Evolutionary conservation across 2,888 invertebrate genomes (phyloP).

Genomic region (Artemia sinica): DNA sequence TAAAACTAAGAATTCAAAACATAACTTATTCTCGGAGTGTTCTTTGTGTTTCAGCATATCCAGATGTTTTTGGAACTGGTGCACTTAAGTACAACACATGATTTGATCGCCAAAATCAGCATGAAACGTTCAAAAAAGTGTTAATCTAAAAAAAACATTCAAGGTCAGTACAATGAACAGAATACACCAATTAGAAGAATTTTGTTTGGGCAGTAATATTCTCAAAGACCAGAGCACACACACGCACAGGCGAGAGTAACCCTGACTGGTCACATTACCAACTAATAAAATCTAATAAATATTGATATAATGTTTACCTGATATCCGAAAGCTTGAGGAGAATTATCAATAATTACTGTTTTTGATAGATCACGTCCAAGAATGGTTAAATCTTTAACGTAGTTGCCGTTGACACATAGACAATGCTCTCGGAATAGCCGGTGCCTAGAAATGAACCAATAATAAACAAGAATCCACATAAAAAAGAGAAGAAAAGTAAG

Average conservation of each 20-base stretch:
- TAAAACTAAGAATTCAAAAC: too few relatives aligned
- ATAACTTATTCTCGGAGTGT: too few relatives aligned
- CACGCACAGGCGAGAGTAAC: not conserved
- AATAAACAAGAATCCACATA: too few relatives aligned
- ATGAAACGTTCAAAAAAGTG: too few relatives aligned
- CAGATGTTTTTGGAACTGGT: too few relatives aligned
- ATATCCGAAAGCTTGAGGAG: slow-evolving; percentile 82
- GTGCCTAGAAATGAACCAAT: slow-evolving; percentile 34
- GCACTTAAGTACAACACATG: too few relatives aligned
- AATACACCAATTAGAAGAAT: not conserved
- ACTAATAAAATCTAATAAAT: not conserved
- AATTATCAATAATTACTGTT: slow-evolving; percentile 72
- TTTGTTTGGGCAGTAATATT: not conserved
- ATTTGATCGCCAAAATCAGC: too few relatives aligned
- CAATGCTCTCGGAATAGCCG: slow-evolving; percentile 88
- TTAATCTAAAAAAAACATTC: not conserved
- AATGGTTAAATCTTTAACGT: slow-evolving; percentile 84
- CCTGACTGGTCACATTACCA: not conserved
- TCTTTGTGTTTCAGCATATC: too few relatives aligned
- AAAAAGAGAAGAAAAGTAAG: too few relatives aligned
- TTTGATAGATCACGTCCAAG: slow-evolving; percentile 75
- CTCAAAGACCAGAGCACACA: too few relatives aligned
- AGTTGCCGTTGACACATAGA: slow-evolving; percentile 83
- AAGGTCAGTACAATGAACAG: not conserved
- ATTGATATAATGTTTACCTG: slow-evolving; percentile 39